Conservation (phyloP, 2,113 vertebrate genomes). For the Strix aluco region DNA sequence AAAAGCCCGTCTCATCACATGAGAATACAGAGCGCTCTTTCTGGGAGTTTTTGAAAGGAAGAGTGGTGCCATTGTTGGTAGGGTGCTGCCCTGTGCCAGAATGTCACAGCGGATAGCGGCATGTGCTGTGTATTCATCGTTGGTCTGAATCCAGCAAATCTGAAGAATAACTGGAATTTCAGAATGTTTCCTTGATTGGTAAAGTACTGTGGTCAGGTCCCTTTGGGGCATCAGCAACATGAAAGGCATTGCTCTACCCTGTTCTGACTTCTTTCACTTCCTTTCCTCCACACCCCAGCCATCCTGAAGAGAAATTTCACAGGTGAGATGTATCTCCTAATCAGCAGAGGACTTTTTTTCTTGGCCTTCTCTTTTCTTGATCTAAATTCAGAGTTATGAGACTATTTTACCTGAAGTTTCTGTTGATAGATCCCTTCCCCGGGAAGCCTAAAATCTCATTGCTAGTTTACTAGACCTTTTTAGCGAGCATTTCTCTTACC, state of each 20-base stretch:
- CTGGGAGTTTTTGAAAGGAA: constrained; percentile 46
- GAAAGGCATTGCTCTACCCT: neutral
- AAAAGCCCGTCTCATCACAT: neutral
- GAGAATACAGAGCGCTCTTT: neutral
- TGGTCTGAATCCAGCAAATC: constrained; percentile 14
- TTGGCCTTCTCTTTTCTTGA: neutral
- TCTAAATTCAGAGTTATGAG: neutral
- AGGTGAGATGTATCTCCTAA: neutral
- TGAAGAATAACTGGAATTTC: constrained; percentile 20
- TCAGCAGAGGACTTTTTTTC: neutral
- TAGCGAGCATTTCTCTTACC: neutral
- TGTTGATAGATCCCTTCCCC: neutral
- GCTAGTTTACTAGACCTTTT: neutral
- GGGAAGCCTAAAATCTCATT: neutral
- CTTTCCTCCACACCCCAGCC: neutral
- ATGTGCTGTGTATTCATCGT: neutral
- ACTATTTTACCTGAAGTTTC: neutral
- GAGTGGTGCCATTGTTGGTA: constrained; percentile 42
- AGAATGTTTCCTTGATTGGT: neutral
- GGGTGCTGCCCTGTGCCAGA: constrained; percentile 53
- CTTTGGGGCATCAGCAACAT: neutral
- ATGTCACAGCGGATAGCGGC: neutral
- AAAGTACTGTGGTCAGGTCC: neutral
- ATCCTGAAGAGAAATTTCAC: neutral
- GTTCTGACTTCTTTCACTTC: neutral